Evolutionary conservation across 2,797 vertebrate genomes (phyloP).

Genomic region (Enteromius afrohamiltoni): DNA sequence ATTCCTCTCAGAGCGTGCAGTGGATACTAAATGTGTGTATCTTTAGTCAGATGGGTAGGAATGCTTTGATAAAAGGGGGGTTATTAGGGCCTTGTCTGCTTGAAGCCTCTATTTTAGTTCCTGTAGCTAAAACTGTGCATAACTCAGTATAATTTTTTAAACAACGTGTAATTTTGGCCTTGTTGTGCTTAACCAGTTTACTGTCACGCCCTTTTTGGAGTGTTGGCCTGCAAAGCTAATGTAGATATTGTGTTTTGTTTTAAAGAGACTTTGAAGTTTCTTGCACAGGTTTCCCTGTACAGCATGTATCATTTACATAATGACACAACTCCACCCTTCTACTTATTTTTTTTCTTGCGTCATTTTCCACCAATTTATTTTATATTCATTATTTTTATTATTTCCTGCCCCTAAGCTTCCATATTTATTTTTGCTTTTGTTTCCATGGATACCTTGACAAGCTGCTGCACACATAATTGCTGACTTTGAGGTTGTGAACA

Average conservation of each 20-base stretch:
- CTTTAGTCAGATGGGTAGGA: neutral
- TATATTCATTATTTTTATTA: neutral
- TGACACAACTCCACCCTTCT: neutral
- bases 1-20: neutral
- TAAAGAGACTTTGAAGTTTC: too few species aligned
- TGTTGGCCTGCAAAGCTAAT: too few species aligned
- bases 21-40: neutral
- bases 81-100: neutral
- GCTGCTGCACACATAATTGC: slow-evolving; percentile 11
- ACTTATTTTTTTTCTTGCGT: neutral
- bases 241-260: too few species aligned
- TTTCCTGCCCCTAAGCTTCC: neutral
- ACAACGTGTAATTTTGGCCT: neutral
- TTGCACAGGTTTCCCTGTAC: neutral
- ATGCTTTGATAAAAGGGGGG: neutral
- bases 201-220: too few species aligned
- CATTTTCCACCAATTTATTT: neutral
- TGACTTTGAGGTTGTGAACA: slow-evolving; percentile 10
- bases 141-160: neutral
- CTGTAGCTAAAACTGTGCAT: neutral
- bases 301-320: neutral
- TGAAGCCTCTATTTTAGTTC: neutral
- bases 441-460: slow-evolving; percentile 24
- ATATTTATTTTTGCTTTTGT: slow-evolving; percentile 26
- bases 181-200: neutral